Evolutionary conservation across 2,113 vertebrate species (phyloP), one percentile per base, ranked within the genome.

Genomic region (Lanius ludovicianus): DNA sequence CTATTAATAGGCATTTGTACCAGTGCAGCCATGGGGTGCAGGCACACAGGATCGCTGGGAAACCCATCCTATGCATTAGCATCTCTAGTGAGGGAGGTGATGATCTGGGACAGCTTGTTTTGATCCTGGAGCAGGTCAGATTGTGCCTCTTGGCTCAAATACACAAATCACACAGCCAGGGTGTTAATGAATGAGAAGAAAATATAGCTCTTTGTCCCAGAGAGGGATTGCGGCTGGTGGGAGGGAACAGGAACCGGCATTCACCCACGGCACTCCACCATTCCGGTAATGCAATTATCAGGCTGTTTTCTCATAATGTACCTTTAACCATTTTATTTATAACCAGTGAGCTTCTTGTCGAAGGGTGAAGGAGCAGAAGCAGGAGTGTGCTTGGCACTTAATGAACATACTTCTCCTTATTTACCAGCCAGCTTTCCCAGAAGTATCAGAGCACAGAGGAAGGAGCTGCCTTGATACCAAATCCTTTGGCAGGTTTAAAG

Each of bases 201-300:
- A 73, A 80, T 68, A 65, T 6, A 2, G 23, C 11, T 42, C 35
- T 70, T 42, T 47, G 33, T 96, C 52, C 77, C 3, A 4, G 73
- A 89, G 11, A 62, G 50, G 39, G 39, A 79, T 18, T 1, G 1
- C 35, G 56, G 27, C 20, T 0, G 0, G 49, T 56, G 52, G 39
- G 30, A 80, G 25, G 28, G 52, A 82, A 42, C 21, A 67, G 69
- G 44, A 82, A 41, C 13, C 0, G 0, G 31, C 50, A 27, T 57
- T 91, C 23, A 53, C 13, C 47, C 37, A 50, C n/a, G n/a, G 22
- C 63, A 35, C 27, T 47, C 64, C 39, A 63, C 15, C 15, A 21
- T 8, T 12, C 39, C 13, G 16, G 11, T 25, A 89, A 78, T 27
- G 47, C 49, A 90, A 44, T 71, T 41, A 71, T 33, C 35, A 18